Percentiles rank a stretch among this genome's conserved stretches.
These are phyloP conservation scores for Anseranas semipalmata DNA, from an alignment of 2,113 vertebrate species.

Conservation along the genomic window DNA sequence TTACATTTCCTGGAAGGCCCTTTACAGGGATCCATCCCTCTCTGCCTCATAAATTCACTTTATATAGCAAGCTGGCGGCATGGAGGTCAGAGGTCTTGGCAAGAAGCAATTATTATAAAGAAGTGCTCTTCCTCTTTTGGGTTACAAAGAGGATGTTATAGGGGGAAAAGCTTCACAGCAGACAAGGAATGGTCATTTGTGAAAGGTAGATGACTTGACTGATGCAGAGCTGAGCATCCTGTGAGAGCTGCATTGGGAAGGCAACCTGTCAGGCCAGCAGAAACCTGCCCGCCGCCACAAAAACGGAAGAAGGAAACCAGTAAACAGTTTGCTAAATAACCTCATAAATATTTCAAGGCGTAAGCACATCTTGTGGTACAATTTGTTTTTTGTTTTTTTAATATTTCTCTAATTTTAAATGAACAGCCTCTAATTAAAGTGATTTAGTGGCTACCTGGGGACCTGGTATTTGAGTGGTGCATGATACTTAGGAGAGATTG, in stretches of 20 bases:
- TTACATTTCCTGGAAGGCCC: slow-evolving; percentile 63
- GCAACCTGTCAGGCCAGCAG: neutral
- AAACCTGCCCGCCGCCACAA: neutral
- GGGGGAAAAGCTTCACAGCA: neutral
- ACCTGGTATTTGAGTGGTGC: slow-evolving; percentile 68
- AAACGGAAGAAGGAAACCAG: neutral
- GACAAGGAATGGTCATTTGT: neutral
- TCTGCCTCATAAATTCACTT: slow-evolving; percentile 68
- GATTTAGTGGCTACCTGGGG: slow-evolving; percentile 77
- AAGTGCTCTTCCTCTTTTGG: neutral
- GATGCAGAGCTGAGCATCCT: neutral
- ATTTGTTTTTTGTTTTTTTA: slow-evolving; percentile 56
- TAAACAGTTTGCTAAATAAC: slow-evolving; percentile 16
- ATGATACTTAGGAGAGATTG: slow-evolving; percentile 52
- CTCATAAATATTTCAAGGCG: slow-evolving; percentile 62
- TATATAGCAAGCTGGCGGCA: slow-evolving; percentile 49
- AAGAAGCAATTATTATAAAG: slow-evolving; percentile 51
- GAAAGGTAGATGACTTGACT: neutral
- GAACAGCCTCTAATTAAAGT: slow-evolving; percentile 77
- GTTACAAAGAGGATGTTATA: slow-evolving; percentile 28
- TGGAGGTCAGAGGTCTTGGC: slow-evolving; percentile 41
- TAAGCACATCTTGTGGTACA: slow-evolving; percentile 44
- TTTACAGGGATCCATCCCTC: slow-evolving; percentile 47
- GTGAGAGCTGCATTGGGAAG: neutral
- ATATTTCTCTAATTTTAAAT: slow-evolving; percentile 71